Percentiles rank a stretch among this genome's conserved stretches.
phyloP scores from a whole-genome alignment of 2,888 invertebrate genomes.

The Branchipolynoe longqiensis region DNA sequence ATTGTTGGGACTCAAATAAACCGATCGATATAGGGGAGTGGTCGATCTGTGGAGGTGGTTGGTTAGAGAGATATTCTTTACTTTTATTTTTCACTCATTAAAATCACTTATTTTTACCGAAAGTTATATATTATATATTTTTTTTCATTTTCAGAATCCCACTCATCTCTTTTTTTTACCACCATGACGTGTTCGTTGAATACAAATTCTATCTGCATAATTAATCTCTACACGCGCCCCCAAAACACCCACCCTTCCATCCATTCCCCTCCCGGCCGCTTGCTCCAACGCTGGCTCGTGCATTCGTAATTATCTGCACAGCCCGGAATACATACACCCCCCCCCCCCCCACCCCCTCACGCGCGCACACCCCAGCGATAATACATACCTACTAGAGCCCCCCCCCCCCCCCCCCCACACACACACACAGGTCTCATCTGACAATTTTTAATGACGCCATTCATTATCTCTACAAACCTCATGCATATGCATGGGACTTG shows the following conservation, averaged over 20 bases:
- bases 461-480: constrained; percentile 3
- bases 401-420: no score
- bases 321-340: background rate
- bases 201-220: constrained; percentile 39
- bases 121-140: no score
- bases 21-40: no score
- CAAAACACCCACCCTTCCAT: background rate
- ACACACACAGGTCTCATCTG: no score
- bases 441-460: constrained; percentile 49
- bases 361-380: constrained; percentile 8
- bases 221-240: background rate
- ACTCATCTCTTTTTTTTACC: background rate
- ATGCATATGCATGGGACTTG: constrained; percentile 28
- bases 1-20: no score
- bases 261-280: no score
- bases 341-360: background rate
- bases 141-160: no score
- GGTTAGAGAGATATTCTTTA: constrained; percentile 4
- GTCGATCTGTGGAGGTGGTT: no score
- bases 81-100: background rate
- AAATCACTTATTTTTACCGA: no score
- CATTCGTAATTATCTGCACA: constrained; percentile 29
- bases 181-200: constrained; percentile 37
- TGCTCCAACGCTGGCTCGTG: no score
- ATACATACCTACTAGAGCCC: constrained; percentile 14